phyloP scores from a whole-genome alignment of 2,113 vertebrate species.

The Cyanocitta stelleri region DNA sequence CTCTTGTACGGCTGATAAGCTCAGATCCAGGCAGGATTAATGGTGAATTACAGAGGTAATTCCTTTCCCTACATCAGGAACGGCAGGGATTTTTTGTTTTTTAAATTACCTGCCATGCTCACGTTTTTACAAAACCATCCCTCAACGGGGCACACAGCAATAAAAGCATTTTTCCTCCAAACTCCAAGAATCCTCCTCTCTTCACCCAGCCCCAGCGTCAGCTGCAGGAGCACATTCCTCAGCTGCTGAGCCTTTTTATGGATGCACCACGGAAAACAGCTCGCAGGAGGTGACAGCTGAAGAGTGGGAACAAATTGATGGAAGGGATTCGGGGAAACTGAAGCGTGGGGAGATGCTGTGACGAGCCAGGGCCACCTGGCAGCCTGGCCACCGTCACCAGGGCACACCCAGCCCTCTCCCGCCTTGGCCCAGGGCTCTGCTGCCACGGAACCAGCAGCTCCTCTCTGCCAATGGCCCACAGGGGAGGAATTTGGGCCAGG shows the following conservation, averaged over 20 bases:
- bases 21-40: conserved; percentile 28
- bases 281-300: conserved; percentile 22
- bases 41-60: not conserved
- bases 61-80: not conserved
- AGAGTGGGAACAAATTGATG: not conserved
- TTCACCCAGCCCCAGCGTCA: not conserved
- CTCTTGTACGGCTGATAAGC: not conserved
- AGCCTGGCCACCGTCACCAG: not conserved
- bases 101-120: conserved; percentile 5
- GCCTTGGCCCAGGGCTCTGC: not conserved
- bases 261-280: not conserved
- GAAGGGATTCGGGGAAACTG: not conserved
- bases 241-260: not conserved
- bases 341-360: not conserved
- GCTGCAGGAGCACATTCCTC: not conserved
- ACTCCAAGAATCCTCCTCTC: conserved; percentile 32
- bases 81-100: not conserved
- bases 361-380: not conserved
- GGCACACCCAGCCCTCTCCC: not conserved
- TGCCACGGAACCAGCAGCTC: not conserved
- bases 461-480: not conserved
- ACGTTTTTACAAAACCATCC: not conserved
- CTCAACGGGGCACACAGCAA: not conserved
- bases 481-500: not conserved
- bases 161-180: conserved; percentile 18